Conservation (phyloP, 2,888 invertebrate genomes). For the Caenorhabditis uteleia region DNA sequence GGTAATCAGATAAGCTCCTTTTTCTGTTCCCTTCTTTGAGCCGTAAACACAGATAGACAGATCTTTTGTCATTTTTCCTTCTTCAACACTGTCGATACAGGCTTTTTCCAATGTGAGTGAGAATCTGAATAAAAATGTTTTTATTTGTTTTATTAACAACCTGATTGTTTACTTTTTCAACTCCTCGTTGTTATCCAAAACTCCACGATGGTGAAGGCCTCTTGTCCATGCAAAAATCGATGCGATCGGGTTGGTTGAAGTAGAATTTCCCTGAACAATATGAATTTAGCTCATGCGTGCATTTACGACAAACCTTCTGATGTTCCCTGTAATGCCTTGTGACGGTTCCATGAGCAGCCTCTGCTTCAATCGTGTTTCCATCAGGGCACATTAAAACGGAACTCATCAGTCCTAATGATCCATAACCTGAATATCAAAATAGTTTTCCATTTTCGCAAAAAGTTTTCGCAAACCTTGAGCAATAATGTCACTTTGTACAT, state of each 20-base stretch:
- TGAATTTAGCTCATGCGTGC: not conserved
- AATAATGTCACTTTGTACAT: constrained; percentile 87
- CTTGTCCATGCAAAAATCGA: constrained; percentile 91
- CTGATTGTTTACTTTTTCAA: constrained; percentile 74
- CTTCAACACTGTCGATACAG: constrained; percentile 83
- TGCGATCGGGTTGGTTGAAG: constrained; percentile 88
- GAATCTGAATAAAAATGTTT: constrained; percentile 73
- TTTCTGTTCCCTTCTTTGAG: constrained; percentile 72
- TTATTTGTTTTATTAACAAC: not conserved
- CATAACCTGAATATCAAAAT: constrained; percentile 73
- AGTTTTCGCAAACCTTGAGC: constrained; percentile 75
- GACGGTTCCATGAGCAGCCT: constrained; percentile 76
- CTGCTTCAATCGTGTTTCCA: constrained; percentile 75
- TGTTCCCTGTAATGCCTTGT: constrained; percentile 73
- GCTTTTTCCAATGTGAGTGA: constrained; percentile 80
- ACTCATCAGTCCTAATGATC: constrained; percentile 82
- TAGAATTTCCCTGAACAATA: constrained; percentile 77
- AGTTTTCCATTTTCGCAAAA: not conserved
- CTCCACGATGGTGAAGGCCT: constrained; percentile 83
- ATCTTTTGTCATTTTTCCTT: constrained; percentile 87
- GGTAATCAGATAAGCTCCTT: constrained; percentile 78
- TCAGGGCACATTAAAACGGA: constrained; percentile 74
- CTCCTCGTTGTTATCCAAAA: constrained; percentile 81
- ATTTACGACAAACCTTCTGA: constrained; percentile 35
- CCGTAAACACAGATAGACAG: constrained; percentile 86